phyloP scores from a whole-genome alignment of 2,113 vertebrate genomes.

The Leucoraja erinaceus region DNA sequence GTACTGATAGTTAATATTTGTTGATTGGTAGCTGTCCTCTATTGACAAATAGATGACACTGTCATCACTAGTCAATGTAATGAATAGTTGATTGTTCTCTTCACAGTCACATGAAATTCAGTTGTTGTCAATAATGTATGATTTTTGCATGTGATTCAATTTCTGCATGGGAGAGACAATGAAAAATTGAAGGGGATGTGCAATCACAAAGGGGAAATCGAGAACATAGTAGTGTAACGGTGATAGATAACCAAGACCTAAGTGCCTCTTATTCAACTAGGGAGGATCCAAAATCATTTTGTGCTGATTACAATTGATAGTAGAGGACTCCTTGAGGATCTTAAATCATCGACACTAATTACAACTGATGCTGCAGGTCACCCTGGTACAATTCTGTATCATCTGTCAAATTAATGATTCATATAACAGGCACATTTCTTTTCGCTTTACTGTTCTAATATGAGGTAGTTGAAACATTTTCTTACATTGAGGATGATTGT shows the following conservation, averaged over 20 bases:
- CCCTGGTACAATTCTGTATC: neutral
- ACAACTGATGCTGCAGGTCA: neutral
- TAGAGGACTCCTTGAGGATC: neutral
- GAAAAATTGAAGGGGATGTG: neutral
- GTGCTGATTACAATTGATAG: neutral
- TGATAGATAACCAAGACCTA: neutral
- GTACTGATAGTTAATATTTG: neutral
- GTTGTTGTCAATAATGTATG: no score
- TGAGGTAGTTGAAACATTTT: neutral
- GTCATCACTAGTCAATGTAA: neutral
- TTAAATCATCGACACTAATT: constrained; percentile 1
- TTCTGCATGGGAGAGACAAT: neutral
- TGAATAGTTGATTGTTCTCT: neutral
- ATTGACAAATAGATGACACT: neutral
- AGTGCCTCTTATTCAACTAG: neutral
- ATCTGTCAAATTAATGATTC: neutral
- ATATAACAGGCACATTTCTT: neutral
- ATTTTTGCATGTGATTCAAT: neutral
- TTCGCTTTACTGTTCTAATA: neutral
- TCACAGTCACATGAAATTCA: neutral
- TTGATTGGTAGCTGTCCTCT: neutral
- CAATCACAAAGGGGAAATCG: neutral
- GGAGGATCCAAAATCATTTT: neutral
- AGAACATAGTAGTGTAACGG: neutral
- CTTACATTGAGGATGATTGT: neutral